Evolutionary conservation across 2,113 vertebrate species (phyloP).

Genomic region (Odontesthes bonariensis): DNA sequence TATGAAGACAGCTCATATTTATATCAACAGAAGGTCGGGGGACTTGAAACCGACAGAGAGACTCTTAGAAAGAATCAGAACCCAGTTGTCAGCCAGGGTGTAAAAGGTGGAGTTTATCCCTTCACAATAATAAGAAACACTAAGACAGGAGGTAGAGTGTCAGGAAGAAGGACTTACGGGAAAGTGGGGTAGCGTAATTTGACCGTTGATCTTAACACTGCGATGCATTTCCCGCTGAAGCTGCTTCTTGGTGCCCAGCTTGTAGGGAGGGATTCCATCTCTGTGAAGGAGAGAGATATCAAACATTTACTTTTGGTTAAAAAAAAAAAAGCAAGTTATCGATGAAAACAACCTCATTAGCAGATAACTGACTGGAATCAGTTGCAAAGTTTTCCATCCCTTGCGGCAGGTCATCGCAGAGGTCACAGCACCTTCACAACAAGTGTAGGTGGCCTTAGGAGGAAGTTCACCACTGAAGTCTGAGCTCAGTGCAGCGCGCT

Average conservation of each 20-base stretch:
- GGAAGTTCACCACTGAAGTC: conserved; percentile 60
- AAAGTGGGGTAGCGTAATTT: conserved; percentile 96
- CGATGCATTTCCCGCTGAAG: conserved; percentile 96
- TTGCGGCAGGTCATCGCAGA: too few relatives aligned
- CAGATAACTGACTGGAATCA: neutral
- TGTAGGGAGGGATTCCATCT: conserved; percentile 95
- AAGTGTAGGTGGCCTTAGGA: conserved; percentile 26
- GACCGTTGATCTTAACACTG: conserved; percentile 95
- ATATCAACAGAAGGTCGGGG: conserved; percentile 50
- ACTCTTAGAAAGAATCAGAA: conserved; percentile 65
- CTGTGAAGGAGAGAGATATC: conserved; percentile 71
- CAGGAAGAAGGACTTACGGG: conserved; percentile 88
- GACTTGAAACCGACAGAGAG: conserved; percentile 14
- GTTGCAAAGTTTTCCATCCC: neutral
- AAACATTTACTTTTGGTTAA: neutral
- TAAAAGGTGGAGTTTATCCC: conserved; percentile 57
- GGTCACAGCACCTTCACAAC: neutral
- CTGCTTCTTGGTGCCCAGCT: conserved; percentile 93
- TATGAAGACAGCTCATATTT: conserved; percentile 37
- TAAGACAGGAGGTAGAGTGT: conserved; percentile 74
- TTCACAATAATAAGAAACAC: conserved; percentile 4
- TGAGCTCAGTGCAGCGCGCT: conserved; percentile 62
- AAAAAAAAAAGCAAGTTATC: neutral
- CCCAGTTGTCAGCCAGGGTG: conserved; percentile 66
- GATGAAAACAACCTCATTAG: neutral